These are phyloP conservation scores for Turritopsis dohrnii DNA, from an alignment of 30 jellyfish, hydroid and myxozoan genomes.

Conservation along the genomic window DNA sequence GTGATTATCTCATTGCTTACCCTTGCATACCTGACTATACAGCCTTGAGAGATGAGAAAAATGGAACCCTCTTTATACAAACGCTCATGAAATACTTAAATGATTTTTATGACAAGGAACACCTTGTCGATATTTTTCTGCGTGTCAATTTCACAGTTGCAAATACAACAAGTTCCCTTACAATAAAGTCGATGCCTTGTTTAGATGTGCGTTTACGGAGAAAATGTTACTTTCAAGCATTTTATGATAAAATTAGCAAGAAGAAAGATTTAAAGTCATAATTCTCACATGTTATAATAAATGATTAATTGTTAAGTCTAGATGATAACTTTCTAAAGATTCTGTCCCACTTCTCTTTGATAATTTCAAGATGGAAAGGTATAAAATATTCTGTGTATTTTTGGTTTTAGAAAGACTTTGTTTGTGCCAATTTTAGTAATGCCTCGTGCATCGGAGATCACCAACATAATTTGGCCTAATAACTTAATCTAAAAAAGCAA, in stretches of 20 bases:
- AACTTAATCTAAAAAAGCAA: too few species aligned
- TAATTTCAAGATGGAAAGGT: too few species aligned
- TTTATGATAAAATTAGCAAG: not conserved
- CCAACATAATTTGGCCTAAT: too few species aligned
- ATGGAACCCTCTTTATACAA: conserved; percentile 63
- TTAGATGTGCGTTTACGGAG: conserved; percentile 55
- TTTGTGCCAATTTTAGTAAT: too few species aligned
- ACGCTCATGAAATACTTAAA: conserved; percentile 23
- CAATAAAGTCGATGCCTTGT: conserved; percentile 52
- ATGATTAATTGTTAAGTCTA: too few species aligned
- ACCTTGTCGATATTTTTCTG: conserved; percentile 44
- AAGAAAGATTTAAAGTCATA: not conserved
- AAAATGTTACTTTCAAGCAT: conserved; percentile 39
- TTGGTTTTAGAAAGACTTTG: too few species aligned
- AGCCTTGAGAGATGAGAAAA: conserved; percentile 16
- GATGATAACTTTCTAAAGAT: too few species aligned
- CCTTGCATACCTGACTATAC: conserved; percentile 41
- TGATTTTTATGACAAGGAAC: conserved; percentile 28
- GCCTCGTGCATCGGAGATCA: too few species aligned
- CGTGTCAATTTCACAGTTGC: conserved; percentile 59
- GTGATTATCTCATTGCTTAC: conserved; percentile 65
- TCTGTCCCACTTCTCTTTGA: too few species aligned
- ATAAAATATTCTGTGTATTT: too few species aligned
- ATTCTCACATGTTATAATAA: too few species aligned
- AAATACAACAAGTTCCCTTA: not conserved